phyloP scores from a whole-genome alignment of 2,797 vertebrate genomes.

The Chaunax sp. region DNA sequence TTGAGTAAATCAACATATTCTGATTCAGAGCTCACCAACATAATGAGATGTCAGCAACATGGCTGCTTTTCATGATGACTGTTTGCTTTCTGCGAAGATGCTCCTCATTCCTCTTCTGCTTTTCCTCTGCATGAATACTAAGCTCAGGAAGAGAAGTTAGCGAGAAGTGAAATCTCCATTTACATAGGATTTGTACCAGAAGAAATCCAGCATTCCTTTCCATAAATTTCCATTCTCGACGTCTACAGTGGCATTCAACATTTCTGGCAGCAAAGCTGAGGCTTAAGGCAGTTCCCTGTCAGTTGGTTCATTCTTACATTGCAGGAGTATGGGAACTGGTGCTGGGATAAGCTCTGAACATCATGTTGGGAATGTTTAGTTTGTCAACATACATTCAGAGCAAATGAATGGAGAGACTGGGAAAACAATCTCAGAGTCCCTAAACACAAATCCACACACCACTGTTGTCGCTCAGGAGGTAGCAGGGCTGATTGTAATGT shows the following conservation, averaged over 20 bases:
- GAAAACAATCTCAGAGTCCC: slow-evolving; percentile 8
- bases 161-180: slow-evolving; percentile 50
- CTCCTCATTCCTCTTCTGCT: slow-evolving; percentile 20
- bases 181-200: slow-evolving; percentile 44
- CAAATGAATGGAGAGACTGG: slow-evolving; percentile 20
- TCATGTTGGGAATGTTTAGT: slow-evolving; percentile 38
- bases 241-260: slow-evolving; percentile 58
- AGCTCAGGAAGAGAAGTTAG: slow-evolving; percentile 43
- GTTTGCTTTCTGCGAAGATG: slow-evolving; percentile 42
- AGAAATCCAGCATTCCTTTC: slow-evolving; percentile 37
- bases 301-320: slow-evolving; percentile 44
- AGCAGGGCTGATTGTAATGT: no score
- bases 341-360: slow-evolving; percentile 44
- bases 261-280: slow-evolving; percentile 61
- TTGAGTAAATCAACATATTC: slow-evolving; percentile 60
- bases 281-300: slow-evolving; percentile 67
- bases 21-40: slow-evolving; percentile 38
- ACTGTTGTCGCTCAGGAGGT: slow-evolving; percentile 10
- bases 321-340: slow-evolving; percentile 34
- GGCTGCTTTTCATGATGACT: slow-evolving; percentile 32
- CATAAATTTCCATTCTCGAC: slow-evolving; percentile 69
- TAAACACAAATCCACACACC: slow-evolving; percentile 4
- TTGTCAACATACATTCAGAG: slow-evolving; percentile 35
- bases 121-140: slow-evolving; percentile 39
- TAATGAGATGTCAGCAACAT: slow-evolving; percentile 53